Evolutionary conservation across 2,797 vertebrate genomes (phyloP).

Genomic region (Chanos chanos): DNA sequence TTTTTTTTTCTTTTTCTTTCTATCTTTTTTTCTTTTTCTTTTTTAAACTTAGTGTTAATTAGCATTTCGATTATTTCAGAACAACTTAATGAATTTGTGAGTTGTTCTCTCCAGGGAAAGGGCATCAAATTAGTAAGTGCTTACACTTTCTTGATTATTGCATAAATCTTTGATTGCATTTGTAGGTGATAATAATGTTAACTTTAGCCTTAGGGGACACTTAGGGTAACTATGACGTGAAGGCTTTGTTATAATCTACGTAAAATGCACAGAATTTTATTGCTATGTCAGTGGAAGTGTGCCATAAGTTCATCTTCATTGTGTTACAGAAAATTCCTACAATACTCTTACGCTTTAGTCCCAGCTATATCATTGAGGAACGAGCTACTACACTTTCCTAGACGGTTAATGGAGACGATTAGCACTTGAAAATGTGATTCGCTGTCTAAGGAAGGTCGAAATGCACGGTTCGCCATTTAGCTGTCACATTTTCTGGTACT

Average conservation of each 20-base stretch:
- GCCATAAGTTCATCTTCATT: too few species aligned
- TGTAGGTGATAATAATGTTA: constrained; percentile 14
- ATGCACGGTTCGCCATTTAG: constrained; percentile 20
- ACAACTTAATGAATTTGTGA: constrained; percentile 33
- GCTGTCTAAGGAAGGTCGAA: constrained; percentile 27
- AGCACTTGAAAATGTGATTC: constrained; percentile 28
- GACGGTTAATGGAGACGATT: constrained; percentile 23
- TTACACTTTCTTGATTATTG: constrained; percentile 7
- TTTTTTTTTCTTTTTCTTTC: background rate
- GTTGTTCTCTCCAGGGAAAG: constrained; percentile 7
- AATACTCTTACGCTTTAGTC: too few species aligned
- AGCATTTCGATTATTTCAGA: constrained; percentile 12
- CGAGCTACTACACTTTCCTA: too few species aligned
- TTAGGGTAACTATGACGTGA: too few species aligned
- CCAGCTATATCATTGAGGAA: too few species aligned
- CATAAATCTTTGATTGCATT: constrained; percentile 22
- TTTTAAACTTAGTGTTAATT: constrained; percentile 24
- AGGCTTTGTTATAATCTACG: too few species aligned
- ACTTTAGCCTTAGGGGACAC: background rate
- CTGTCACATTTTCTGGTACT: constrained; percentile 20
- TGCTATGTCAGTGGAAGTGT: too few species aligned
- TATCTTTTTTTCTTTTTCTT: background rate
- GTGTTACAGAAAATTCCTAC: too few species aligned
- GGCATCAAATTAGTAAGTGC: background rate
- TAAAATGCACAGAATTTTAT: too few species aligned